Base-by-base conservation (phyloP, 2,888 invertebrate species). In the Parnassius glacialis region DNA sequence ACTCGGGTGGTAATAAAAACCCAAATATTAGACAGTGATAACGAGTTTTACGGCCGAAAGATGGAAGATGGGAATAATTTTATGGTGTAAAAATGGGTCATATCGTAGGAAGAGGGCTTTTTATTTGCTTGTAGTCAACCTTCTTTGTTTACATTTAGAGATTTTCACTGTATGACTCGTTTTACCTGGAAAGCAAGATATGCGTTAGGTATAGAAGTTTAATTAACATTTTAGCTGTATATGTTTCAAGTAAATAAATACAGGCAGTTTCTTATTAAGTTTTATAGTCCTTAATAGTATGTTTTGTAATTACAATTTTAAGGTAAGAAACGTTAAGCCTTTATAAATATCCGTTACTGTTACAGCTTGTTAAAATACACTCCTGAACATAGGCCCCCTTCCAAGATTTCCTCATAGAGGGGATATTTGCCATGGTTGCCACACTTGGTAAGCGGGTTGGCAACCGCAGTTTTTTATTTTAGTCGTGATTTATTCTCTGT, bases 1-100 rank as follows among this genome's bases (percentile, higher is more conserved):
- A 70, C 73, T 70, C 70, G 76, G 71, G 73, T 69, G 70, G 78
- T 80, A 83, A 82, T 81, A 84, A 85, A 77, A 74, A 70, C 69
- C 73, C 78, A 85, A 87, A 88, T 84, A 87, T 87, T 87, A 81
- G 77, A 75, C 79, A 71, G 78, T 76, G 85, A 86, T 86, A 84
- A 84, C 80, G 77, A 75, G 74, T 71, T 80, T 80, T 78, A 81
- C 73, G 70, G 70, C 65, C 67, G 69, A 72, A 74, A 72, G 68
- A 76, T 73, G 76, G 74, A 70, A 75, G 78, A 80, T 76, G 80
- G 74, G 78, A 80, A 83, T 81, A 80, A 84, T 80, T 84, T 84
- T 81, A 79, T 79, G 78, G 73, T 71, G 75, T 80, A 77, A 81
- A 85, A 88, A 85, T 86, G 80, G 85, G 81, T 82, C 83, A 83